Percentiles rank a stretch among this genome's conserved stretches.
Evolutionary conservation across 1,140 invertebrate species (phyloP).

Genomic region (Limonius californicus): DNA sequence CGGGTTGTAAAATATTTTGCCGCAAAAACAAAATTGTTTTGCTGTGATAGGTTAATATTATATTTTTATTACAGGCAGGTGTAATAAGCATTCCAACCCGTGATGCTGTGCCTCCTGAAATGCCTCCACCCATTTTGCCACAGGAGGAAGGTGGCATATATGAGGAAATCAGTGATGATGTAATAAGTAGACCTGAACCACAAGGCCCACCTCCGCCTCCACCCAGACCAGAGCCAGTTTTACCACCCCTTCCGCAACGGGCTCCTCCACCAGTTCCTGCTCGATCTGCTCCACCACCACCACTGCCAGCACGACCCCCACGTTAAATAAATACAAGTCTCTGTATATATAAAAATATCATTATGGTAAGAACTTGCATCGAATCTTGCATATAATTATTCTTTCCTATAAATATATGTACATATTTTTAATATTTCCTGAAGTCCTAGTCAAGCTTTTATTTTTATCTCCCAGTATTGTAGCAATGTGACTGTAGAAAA

Average conservation of each 20-base stretch:
- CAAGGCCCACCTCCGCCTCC: conserved; percentile 64
- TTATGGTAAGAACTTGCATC: neutral
- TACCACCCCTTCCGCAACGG: conserved; percentile 55
- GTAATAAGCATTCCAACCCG: conserved; percentile 42
- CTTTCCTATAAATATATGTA: neutral
- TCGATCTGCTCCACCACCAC: conserved; percentile 61
- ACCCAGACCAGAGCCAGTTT: conserved; percentile 53
- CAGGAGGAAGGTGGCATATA: conserved; percentile 50
- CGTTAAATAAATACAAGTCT: neutral
- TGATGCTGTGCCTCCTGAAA: conserved; percentile 50
- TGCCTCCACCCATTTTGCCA: conserved; percentile 42
- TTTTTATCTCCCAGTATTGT: too few relatives aligned
- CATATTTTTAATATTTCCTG: neutral
- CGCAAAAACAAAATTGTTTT: too few relatives aligned
- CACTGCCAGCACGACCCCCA: conserved; percentile 62
- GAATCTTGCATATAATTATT: neutral
- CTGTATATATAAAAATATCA: neutral
- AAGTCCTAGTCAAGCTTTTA: neutral
- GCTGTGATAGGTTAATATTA: too few relatives aligned
- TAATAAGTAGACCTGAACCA: conserved; percentile 45
- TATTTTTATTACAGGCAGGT: conserved; percentile 28
- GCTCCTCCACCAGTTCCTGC: conserved; percentile 60
- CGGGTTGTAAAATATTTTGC: too few relatives aligned
- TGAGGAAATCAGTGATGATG: conserved; percentile 54
- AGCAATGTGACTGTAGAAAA: neutral